Percentiles rank a stretch among this genome's conserved stretches.
Evolutionary conservation across 2,113 vertebrate species (phyloP).

Genomic region (Asarcornis scutulata): DNA sequence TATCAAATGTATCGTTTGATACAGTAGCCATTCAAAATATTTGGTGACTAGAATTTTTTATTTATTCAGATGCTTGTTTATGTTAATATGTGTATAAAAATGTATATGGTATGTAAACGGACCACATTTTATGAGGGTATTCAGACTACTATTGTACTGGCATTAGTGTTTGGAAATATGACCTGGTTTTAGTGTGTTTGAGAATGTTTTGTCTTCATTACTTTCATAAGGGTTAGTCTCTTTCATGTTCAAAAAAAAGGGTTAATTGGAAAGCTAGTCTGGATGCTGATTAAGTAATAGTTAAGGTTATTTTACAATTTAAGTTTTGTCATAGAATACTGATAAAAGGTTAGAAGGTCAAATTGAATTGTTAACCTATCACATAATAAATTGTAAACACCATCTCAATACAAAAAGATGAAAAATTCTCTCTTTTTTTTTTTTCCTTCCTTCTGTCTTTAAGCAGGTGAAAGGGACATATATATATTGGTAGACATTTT

Average conservation of each 20-base stretch:
- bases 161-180: neutral
- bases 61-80: neutral
- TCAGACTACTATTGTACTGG: neutral
- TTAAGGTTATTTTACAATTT: constrained; percentile 48
- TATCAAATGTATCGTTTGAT: neutral
- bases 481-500: constrained; percentile 63
- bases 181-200: neutral
- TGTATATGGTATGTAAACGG: neutral
- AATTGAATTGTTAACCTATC: constrained; percentile 64
- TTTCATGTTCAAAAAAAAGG: neutral
- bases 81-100: neutral
- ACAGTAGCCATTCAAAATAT: neutral
- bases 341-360: constrained; percentile 45
- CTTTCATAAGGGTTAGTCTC: neutral
- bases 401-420: constrained; percentile 61
- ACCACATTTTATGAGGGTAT: neutral
- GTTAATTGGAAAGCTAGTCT: neutral
- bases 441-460: constrained; percentile 56
- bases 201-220: neutral
- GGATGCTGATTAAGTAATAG: constrained; percentile 17
- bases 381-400: constrained; percentile 66
- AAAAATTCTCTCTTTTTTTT: constrained; percentile 56
- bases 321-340: constrained; percentile 15
- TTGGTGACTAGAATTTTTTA: neutral
- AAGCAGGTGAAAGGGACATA: constrained; percentile 56